phyloP scores from a whole-genome alignment of 2,888 invertebrate species.

The Apodemia mormo region DNA sequence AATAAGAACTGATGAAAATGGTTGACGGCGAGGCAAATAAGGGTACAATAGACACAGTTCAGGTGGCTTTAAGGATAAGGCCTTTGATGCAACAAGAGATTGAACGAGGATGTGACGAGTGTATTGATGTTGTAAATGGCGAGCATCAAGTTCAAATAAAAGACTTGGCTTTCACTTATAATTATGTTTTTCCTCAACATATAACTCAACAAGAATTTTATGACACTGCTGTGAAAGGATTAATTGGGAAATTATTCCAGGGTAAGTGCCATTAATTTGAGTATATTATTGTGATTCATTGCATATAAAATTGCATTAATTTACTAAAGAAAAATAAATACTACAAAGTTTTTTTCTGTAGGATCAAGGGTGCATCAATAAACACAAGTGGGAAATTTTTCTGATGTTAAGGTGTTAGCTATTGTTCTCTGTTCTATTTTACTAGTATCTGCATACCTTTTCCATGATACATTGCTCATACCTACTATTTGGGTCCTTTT shows the following conservation, averaged over 20 bases:
- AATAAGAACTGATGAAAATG: constrained; percentile 50
- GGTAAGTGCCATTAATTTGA: constrained; percentile 67
- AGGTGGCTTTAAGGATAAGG: constrained; percentile 91
- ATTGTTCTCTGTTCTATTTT: too few species aligned
- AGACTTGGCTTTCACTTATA: constrained; percentile 90
- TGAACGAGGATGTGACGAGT: constrained; percentile 87
- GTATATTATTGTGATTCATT: too few species aligned
- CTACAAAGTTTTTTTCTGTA: too few species aligned
- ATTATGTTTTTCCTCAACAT: constrained; percentile 89
- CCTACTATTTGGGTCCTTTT: too few species aligned
- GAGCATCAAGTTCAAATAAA: constrained; percentile 87
- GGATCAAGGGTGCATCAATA: too few species aligned
- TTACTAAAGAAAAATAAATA: too few species aligned
- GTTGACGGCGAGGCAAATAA: constrained; percentile 57
- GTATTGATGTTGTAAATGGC: constrained; percentile 84
- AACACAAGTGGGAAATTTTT: too few species aligned
- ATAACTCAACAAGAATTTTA: constrained; percentile 88
- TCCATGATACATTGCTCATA: too few species aligned
- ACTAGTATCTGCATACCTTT: too few species aligned
- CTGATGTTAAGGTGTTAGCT: too few species aligned
- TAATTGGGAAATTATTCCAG: constrained; percentile 89
- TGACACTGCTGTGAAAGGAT: constrained; percentile 85
- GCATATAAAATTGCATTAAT: too few species aligned
- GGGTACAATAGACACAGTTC: constrained; percentile 79
- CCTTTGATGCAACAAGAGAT: constrained; percentile 89